Percentiles rank a stretch among this genome's conserved stretches.
These are phyloP conservation scores for Coregonus ussuriensis DNA, from an alignment of 2,797 vertebrate species.

Conservation along the genomic window DNA sequence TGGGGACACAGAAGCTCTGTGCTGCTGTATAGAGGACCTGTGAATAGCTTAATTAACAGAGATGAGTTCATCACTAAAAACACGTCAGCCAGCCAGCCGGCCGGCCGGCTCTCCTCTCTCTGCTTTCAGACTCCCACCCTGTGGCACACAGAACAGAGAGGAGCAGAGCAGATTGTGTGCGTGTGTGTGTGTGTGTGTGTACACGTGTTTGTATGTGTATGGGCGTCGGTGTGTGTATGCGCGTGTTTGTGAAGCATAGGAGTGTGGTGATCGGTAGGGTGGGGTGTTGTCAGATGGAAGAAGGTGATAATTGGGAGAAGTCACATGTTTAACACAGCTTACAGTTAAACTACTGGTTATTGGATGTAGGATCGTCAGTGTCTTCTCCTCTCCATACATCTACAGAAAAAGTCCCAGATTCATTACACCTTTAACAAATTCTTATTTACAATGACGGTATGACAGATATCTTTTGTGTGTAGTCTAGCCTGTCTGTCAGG, in stretches of 20 bases:
- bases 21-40: not conserved
- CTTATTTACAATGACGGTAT: not conserved
- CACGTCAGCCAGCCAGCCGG: not conserved
- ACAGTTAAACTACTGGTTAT: not conserved
- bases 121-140: constrained; percentile 8
- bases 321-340: too few species aligned
- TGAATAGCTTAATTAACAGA: constrained; percentile 46
- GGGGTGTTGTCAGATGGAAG: too few species aligned
- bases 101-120: not conserved
- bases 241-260: not conserved
- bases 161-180: constrained; percentile 22
- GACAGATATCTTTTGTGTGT: not conserved
- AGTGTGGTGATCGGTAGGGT: not conserved
- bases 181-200: constrained; percentile 6
- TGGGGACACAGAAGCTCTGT: not conserved
- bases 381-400: not conserved
- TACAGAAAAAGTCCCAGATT: not conserved
- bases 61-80: constrained; percentile 55
- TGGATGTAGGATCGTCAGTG: not conserved
- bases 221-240: not conserved
- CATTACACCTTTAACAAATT: not conserved
- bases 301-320: too few species aligned
- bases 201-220: not conserved
- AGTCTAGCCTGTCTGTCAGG: not conserved
- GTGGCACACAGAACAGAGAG: not conserved